Conservation (phyloP, 2,113 vertebrate genomes). For the Tor tambroides region DNA sequence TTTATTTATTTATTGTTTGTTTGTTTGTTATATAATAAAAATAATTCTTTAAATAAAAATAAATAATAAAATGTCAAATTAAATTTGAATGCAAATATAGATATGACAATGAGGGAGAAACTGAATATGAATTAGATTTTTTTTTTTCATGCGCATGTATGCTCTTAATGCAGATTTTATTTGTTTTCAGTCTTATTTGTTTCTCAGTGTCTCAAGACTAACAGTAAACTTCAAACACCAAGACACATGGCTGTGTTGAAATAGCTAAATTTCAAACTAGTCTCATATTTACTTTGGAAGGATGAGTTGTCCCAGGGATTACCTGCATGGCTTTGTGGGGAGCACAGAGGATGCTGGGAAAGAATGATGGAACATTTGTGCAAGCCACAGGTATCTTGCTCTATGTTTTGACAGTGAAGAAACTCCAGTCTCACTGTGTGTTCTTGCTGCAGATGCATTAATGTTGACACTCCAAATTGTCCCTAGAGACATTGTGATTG, state of each 20-base stretch:
- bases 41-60: not conserved
- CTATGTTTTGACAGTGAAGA: conserved; percentile 69
- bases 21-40: too few relatives aligned
- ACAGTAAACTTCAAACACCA: not conserved
- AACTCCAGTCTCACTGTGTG: conserved; percentile 71
- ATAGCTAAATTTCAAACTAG: conserved; percentile 61
- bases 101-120: not conserved
- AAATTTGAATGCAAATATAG: not conserved
- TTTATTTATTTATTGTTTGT: not conserved
- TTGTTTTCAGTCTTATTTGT: not conserved
- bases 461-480: conserved; percentile 72
- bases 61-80: not conserved
- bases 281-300: conserved; percentile 66
- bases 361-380: conserved; percentile 41
- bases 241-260: not conserved
- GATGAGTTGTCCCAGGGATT: conserved; percentile 48
- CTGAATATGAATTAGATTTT: not conserved
- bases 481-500: conserved; percentile 73
- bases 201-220: not conserved
- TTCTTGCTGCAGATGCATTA: conserved; percentile 75
- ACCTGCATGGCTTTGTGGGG: conserved; percentile 8
- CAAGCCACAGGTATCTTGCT: conserved; percentile 65
- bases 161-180: not conserved
- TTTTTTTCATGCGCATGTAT: not conserved
- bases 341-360: conserved; percentile 29